These are phyloP conservation scores for Ammodramus savannarum DNA, from an alignment of 2,113 vertebrate species.

Conservation along the genomic window DNA sequence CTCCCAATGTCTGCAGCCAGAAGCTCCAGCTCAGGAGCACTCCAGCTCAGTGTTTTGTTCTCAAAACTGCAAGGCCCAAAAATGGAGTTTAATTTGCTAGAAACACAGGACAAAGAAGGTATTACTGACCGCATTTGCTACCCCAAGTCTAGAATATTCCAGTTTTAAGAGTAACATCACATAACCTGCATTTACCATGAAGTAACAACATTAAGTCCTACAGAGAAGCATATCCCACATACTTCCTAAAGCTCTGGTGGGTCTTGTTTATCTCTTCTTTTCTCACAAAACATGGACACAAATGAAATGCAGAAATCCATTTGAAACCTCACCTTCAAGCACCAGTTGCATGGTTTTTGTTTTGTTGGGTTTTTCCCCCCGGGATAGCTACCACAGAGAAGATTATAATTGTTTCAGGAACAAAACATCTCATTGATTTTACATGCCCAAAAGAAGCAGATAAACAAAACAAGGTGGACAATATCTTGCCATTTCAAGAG, in stretches of 20 bases:
- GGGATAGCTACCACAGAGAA: neutral
- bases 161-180: neutral
- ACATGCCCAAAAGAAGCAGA: neutral
- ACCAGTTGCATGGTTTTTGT: neutral
- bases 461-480: neutral
- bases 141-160: accelerated
- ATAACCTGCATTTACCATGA: neutral
- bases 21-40: neutral
- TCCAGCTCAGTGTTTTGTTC: neutral
- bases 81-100: neutral
- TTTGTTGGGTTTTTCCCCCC: neutral
- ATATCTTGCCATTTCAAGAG: neutral
- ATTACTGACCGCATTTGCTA: neutral
- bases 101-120: neutral
- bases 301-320: neutral
- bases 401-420: neutral
- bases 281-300: neutral
- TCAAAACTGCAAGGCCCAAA: neutral
- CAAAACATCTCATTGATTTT: neutral
- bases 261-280: neutral
- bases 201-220: neutral
- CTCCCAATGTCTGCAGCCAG: neutral
- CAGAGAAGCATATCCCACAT: neutral
- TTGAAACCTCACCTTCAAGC: neutral
- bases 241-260: neutral